Base-by-base conservation (phyloP, 2,888 invertebrate genomes). In the Oligia strigilis region DNA sequence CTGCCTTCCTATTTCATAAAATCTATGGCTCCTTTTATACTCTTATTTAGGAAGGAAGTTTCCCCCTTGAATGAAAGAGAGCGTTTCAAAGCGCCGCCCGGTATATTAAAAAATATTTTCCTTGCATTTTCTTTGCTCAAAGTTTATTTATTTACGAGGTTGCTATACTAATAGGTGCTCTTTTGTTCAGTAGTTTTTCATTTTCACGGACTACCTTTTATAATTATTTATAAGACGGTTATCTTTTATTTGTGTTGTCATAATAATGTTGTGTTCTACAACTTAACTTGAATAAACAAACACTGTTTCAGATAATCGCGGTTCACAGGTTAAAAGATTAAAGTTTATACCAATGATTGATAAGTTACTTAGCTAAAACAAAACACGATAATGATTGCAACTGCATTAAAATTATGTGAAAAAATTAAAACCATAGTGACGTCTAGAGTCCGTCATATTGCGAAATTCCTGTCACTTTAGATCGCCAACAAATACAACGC, bases 31-130 rank as follows among this genome's bases (percentile, higher is more conserved):
- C 84, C 88, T 90, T 90, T 92, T 92, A 90, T 90, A 89, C 91
- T 89, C 88, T 87, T 90, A 91, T 93, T 93, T 91, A 92, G 92
- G 91, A 89, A 91, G 90, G 87, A 93, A 92, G 90, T 92, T 92
- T 92, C 93, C 91, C 92, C 92, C 88, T 90, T 92, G 90, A 91
- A 92, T 92, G 90, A 91, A 90, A 89, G 90, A 88, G 90, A 89
- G 85, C 85, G 88, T 86, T 91, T 92, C 91, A 91, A 92, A 92
- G 92, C 90, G 87, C 86, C 91, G 88, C 82, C 82, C 85, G 87
- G 81, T 92, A 92, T 93, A 94, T 93, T 94, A 93, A 94, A 92
- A 93, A 93, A 93, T 91, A 91, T 92, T 92, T 92, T 85, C 85
- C 87, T 87, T 88, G 90, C 90, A 88, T 89, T 91, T 90, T 88